Base-by-base conservation (phyloP, 2,888 invertebrate genomes). In the Agrilus mali region DNA sequence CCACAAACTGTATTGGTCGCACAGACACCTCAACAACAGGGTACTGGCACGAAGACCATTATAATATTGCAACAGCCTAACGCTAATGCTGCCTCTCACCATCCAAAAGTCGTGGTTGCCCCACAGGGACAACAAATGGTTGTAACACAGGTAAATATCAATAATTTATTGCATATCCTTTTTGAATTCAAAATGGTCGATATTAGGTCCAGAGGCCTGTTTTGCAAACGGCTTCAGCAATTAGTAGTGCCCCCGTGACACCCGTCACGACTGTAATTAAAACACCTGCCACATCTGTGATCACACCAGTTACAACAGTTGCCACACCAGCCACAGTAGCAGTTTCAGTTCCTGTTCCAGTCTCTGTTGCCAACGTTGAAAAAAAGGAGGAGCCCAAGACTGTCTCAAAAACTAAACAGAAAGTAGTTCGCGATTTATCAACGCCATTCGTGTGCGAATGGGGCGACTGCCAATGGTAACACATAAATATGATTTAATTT, bases 371-470 rank as follows among this genome's bases (percentile, higher is more conserved):
- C 27, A 45, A 48, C 40, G 51, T 52, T 14, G 57, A 58, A 33
- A 57, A 56, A 41, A 57, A 57, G 22, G 60, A 59, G 15, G 51
- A 55, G 27, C 33, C 40, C 2, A 52, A 47, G 38, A 38, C 44
- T 13, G 31, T 39, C 5, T 45, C 39, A 17, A 41, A 40, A 43
- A 45, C 49, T 13, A 60, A 55, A 47, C 50, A 56, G 66, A 73
- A 53, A 69, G 55, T 62, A 39, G 50, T 61, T 12, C 54, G 65
- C 38, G 67, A 67, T 52, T 50, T 65, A 40, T 59, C 60, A 14
- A 61, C 74, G 51, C 71, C 80, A 0, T 83, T 74, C 68, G 73
- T 93, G 42, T 96, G 96, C 64, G 95, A 95, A 64, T 96, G 96
- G 96, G 78, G 84, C 44, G 89, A 89, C 16, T 96, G 96, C 66